phyloP scores from a whole-genome alignment of 2,797 vertebrate genomes.

The Muraenolepis orangiensis region DNA sequence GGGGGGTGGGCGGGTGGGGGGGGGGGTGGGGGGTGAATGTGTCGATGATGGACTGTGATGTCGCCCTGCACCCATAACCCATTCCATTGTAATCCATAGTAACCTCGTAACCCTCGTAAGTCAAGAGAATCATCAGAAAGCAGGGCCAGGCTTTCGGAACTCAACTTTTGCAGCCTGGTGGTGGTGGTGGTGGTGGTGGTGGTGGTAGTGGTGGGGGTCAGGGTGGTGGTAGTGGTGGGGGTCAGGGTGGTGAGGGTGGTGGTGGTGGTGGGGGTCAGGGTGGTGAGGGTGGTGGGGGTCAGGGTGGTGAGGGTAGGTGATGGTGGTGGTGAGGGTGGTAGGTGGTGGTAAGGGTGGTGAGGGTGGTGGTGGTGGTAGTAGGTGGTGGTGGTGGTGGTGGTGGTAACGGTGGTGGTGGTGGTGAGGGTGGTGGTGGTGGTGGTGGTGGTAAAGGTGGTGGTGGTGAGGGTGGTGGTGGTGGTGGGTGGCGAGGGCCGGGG shows the following conservation, averaged over 20 bases:
- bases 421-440: constrained; percentile 39
- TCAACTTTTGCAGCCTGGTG: constrained; percentile 50
- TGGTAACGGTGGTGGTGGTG: constrained; percentile 35
- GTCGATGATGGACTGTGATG: constrained; percentile 2
- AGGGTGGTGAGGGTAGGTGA: constrained; percentile 38
- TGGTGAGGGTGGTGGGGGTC: too few relatives aligned
- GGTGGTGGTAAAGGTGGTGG: constrained; percentile 35
- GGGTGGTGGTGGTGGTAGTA: constrained; percentile 35
- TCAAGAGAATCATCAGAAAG: constrained; percentile 6
- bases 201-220: constrained; percentile 40
- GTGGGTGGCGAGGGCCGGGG: constrained; percentile 15
- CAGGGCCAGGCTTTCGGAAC: constrained; percentile 1
- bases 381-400: constrained; percentile 37
- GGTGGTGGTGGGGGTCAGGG: constrained; percentile 40
- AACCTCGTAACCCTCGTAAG: neutral
- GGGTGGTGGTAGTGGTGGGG: constrained; percentile 34
- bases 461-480: constrained; percentile 35
- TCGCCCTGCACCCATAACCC: too few relatives aligned
- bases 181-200: constrained; percentile 36
- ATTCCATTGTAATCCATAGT: neutral
- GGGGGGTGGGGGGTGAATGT: too few relatives aligned
- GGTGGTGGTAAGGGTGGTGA: constrained; percentile 38
- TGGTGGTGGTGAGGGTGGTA: constrained; percentile 34
- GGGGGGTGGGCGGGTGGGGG: too few relatives aligned
- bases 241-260: too few relatives aligned